Percentiles rank a stretch among this genome's conserved stretches.
Evolutionary conservation across 2,797 vertebrate species (phyloP).

Genomic region (Oreochromis grahami): DNA sequence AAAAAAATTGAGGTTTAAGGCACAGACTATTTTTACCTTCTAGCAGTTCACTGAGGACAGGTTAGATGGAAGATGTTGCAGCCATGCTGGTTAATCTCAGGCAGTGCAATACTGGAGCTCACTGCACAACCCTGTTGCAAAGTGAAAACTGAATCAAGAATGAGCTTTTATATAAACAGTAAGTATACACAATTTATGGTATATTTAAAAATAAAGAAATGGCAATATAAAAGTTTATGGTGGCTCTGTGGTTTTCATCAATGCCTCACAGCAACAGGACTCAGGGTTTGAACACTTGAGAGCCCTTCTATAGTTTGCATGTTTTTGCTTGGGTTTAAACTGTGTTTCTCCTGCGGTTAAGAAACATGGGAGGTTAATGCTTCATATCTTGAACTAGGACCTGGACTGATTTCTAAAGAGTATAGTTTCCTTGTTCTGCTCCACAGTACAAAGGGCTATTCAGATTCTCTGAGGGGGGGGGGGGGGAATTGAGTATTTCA

Average conservation of each 20-base stretch:
- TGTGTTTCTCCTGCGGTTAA: background rate
- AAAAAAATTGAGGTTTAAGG: accelerated
- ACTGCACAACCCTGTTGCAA: background rate
- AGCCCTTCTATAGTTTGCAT: background rate
- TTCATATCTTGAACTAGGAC: background rate
- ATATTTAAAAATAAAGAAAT: background rate
- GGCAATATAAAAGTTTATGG: background rate
- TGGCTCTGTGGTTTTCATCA: background rate
- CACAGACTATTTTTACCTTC: background rate
- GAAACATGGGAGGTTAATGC: background rate
- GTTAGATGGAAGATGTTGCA: background rate
- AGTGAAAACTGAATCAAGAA: background rate
- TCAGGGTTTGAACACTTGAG: background rate
- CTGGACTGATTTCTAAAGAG: background rate
- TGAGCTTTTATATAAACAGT: background rate
- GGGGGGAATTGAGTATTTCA: background rate
- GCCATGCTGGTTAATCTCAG: background rate
- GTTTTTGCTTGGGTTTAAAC: background rate
- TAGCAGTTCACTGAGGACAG: background rate
- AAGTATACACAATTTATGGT: background rate
- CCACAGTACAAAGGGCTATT: background rate
- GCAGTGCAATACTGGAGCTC: background rate
- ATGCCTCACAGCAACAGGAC: background rate
- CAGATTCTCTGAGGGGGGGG: background rate
- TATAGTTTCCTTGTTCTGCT: background rate